Conservation (phyloP, 2,113 vertebrate genomes). For the Crotophaga sulcirostris region DNA sequence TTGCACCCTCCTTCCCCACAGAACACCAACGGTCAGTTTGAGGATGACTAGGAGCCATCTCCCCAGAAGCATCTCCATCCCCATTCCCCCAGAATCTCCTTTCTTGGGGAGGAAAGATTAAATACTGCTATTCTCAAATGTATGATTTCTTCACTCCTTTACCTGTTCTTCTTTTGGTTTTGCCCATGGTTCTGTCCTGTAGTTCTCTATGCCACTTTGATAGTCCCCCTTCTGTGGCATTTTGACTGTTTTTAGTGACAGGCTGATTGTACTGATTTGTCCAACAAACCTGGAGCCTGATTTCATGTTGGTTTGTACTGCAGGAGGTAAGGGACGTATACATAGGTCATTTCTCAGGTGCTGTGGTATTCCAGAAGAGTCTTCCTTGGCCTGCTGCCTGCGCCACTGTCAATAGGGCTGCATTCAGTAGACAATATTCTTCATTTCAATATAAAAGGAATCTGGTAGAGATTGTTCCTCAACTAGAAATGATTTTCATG, state of each 20-base stretch:
- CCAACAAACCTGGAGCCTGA: neutral
- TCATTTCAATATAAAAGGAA: neutral
- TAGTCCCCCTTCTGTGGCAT: neutral
- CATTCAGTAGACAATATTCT: neutral
- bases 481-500: neutral
- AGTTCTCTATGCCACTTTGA: neutral
- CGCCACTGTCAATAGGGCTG: fast-evolving
- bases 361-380: neutral
- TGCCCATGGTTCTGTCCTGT: neutral
- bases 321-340: neutral
- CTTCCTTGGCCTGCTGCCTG: neutral
- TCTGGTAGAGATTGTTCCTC: neutral
- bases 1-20: neutral
- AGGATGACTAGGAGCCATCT: neutral
- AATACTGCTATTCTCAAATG: neutral
- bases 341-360: neutral
- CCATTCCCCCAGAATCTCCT: neutral
- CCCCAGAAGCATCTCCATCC: neutral
- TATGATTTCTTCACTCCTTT: neutral
- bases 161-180: neutral
- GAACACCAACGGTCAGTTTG: neutral
- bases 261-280: neutral
- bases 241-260: neutral
- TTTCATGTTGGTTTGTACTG: neutral
- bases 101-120: neutral